Conservation (phyloP, 2,113 vertebrate genomes). For the Siniperca chuatsi region DNA sequence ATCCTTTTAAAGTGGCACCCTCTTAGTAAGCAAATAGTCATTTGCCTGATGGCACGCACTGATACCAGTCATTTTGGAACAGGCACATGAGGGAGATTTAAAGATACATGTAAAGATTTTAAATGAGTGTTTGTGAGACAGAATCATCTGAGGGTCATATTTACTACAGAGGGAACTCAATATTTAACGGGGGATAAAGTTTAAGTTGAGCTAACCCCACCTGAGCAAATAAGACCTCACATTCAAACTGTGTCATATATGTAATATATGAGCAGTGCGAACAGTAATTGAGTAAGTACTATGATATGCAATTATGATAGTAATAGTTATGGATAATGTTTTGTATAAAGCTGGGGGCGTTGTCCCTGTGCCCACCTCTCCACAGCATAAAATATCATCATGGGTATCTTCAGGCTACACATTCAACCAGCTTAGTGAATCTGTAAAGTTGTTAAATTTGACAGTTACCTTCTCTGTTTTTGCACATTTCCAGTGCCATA, state of each 20-base stretch:
- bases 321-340: not conserved
- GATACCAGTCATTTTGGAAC: constrained; percentile 27
- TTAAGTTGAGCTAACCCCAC: not conserved
- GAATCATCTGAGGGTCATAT: not conserved
- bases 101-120: not conserved
- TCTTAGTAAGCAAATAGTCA: constrained; percentile 25
- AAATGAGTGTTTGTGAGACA: not conserved
- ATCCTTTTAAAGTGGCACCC: constrained; percentile 21
- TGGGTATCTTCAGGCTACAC: not conserved
- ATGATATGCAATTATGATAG: not conserved
- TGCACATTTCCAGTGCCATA: not conserved
- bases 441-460: not conserved
- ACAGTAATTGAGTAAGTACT: not conserved
- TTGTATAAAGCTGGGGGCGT: not conserved
- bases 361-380: not conserved
- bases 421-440: not conserved
- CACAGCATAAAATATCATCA: not conserved
- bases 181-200: not conserved
- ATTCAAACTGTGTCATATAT: not conserved
- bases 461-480: not conserved
- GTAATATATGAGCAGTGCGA: not conserved
- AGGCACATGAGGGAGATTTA: not conserved
- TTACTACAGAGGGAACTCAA: not conserved
- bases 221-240: not conserved
- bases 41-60: not conserved